Percentiles rank a stretch among this genome's conserved stretches.
phyloP scores from a whole-genome alignment of 1,140 invertebrate species.

The Micrasema minimum region DNA sequence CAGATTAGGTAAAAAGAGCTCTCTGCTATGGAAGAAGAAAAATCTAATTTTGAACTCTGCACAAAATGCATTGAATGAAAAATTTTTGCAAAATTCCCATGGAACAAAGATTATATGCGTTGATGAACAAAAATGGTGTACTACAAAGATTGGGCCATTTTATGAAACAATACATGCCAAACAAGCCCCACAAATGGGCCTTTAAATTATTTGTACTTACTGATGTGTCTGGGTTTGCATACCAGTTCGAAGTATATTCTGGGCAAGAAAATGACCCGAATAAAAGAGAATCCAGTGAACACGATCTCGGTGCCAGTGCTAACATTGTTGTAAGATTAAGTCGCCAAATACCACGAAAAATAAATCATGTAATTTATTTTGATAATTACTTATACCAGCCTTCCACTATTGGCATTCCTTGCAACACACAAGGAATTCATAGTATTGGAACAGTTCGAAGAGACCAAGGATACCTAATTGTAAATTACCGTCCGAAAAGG shows the following conservation, averaged over 20 bases:
- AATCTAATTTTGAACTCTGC: background rate
- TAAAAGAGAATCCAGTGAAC: background rate
- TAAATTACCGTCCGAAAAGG: background rate
- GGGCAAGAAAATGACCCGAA: background rate
- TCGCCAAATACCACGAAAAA: too few species aligned
- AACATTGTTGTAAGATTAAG: too few species aligned
- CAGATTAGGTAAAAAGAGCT: background rate
- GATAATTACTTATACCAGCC: too few species aligned
- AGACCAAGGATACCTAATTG: background rate
- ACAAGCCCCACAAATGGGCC: too few species aligned
- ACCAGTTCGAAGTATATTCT: background rate
- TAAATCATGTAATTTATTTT: background rate
- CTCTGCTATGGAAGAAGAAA: background rate
- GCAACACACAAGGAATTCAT: background rate
- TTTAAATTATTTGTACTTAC: too few species aligned
- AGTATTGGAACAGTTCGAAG: background rate
- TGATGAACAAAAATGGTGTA: too few species aligned
- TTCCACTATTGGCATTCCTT: too few species aligned
- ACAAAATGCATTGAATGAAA: background rate
- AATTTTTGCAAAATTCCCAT: too few species aligned
- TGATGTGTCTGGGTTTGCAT: background rate
- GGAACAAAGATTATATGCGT: too few species aligned
- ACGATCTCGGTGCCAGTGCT: background rate
- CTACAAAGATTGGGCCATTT: too few species aligned
- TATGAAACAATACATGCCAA: too few species aligned